Evolutionary conservation across 2,113 vertebrate genomes (phyloP), one percentile per base, ranked within the genome.

Genomic region (Pogonocichla stellata): DNA sequence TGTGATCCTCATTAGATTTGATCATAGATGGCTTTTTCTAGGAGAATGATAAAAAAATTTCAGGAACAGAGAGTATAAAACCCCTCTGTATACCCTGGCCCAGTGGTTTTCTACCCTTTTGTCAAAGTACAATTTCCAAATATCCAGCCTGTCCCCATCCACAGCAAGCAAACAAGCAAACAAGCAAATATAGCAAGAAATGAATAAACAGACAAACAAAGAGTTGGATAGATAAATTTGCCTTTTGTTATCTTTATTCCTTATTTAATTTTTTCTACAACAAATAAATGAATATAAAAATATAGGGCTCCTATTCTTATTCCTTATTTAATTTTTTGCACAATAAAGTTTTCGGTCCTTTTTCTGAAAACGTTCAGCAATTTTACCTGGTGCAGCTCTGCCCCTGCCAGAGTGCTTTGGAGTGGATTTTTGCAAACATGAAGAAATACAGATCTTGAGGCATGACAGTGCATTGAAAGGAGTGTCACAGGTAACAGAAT

Each of bases 81-180:
- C 2, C 3, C 25, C 3, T 36, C 14, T 36, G 19, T 15, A 47
- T 19, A 75, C 11, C 5, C 6, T 36, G 14, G 1, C 1, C 5
- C 19, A 29, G 8, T n/a, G 22, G 1, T 67, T 79, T 88, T 60
- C 24, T 48, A 28, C 6, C 6, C 2, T 61, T 15, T 10, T 22
- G 7, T 51, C 5, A 50, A 67, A 79, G 20, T 0, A 45, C 2
- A 2, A 31, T 82, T 82, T 93, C 15, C 16, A 75, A 48, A 77
- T 19, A 3, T 36, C 6, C 8, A 20, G 10, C 3, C 8, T 58
- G 2, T 17, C 8, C 3, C 9, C 5, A 20, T 3, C 1, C 5
- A 14, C 25, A 77, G 7, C 2, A 34, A 38, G 6, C 3, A 70
- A 38, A 2, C 1, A 43, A 36, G 8, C 2, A 65, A 36, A 2